Conservation (phyloP, 1,140 invertebrate genomes). For the Ladona fulva region DNA sequence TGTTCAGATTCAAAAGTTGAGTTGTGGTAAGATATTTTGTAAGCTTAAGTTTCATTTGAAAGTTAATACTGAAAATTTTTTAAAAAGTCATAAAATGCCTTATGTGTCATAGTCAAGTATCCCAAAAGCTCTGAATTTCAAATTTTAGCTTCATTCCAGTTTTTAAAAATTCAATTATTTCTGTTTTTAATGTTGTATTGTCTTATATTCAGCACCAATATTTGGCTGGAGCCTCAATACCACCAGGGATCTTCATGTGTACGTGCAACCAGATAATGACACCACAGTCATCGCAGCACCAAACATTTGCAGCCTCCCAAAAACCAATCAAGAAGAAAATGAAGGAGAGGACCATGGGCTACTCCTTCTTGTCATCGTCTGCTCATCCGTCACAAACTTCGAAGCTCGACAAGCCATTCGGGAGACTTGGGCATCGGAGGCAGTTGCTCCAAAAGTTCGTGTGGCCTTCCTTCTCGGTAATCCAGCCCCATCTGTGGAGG, state of each 20-base stretch:
- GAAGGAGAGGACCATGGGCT: constrained; percentile 22
- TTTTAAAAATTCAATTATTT: no score
- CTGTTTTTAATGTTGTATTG: not conserved
- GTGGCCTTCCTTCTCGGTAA: constrained; percentile 48
- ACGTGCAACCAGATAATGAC: constrained; percentile 57
- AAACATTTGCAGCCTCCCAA: constrained; percentile 44
- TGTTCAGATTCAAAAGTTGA: no score
- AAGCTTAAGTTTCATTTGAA: no score
- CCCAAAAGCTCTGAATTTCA: no score
- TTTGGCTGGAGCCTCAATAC: constrained; percentile 62
- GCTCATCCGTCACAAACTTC: constrained; percentile 58
- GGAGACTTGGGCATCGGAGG: constrained; percentile 62
- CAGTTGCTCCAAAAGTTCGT: constrained; percentile 26
- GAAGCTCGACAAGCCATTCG: constrained; percentile 58
- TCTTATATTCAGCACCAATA: constrained; percentile 39
- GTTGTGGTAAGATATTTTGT: no score
- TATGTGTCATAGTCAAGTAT: no score
- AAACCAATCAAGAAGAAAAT: constrained; percentile 23
- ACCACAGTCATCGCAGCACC: constrained; percentile 54
- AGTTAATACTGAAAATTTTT: no score
- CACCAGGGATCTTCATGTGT: constrained; percentile 56
- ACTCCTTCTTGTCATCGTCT: constrained; percentile 63
- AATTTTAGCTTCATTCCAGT: no score
- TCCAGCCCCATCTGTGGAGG: constrained; percentile 28
- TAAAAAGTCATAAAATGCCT: no score